Conservation (phyloP, 1,140 invertebrate genomes). For the Papilio polytes region DNA sequence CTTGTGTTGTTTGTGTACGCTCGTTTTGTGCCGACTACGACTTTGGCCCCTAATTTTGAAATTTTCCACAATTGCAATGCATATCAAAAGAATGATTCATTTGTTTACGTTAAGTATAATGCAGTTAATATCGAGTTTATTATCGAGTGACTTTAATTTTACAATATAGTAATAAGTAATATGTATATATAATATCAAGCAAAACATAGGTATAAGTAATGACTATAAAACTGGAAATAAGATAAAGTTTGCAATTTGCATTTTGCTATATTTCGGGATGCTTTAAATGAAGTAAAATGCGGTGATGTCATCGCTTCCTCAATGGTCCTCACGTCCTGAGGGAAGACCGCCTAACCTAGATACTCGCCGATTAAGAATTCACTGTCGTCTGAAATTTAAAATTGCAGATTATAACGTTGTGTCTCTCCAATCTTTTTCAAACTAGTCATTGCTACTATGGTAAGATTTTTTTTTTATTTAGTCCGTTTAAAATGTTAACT, state of each 20-base stretch:
- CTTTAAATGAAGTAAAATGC: neutral
- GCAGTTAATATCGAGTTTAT: neutral
- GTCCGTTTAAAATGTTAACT: neutral
- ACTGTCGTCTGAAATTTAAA: neutral
- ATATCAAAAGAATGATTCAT: slow-evolving; percentile 2
- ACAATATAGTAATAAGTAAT: too few species aligned
- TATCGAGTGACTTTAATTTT: too few species aligned
- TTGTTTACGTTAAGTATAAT: slow-evolving; percentile 14
- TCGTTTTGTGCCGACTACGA: slow-evolving; percentile 14
- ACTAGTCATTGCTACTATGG: too few species aligned
- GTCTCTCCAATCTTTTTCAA: too few species aligned
- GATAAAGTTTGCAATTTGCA: neutral
- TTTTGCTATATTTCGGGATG: neutral
- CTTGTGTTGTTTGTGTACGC: slow-evolving; percentile 9
- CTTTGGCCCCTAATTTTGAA: slow-evolving; percentile 15
- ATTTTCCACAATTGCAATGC: slow-evolving; percentile 4
- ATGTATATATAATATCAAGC: too few species aligned
- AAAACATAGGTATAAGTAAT: too few species aligned
- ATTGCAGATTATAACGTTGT: neutral
- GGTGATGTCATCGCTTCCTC: neutral
- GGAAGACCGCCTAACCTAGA: neutral
- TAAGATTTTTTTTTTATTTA: neutral
- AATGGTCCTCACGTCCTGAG: slow-evolving; percentile 3
- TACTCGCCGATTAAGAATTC: neutral
- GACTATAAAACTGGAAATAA: too few species aligned